Evolutionary conservation across 2,888 invertebrate genomes (phyloP).

Genomic region (Limnephilus auricula): DNA sequence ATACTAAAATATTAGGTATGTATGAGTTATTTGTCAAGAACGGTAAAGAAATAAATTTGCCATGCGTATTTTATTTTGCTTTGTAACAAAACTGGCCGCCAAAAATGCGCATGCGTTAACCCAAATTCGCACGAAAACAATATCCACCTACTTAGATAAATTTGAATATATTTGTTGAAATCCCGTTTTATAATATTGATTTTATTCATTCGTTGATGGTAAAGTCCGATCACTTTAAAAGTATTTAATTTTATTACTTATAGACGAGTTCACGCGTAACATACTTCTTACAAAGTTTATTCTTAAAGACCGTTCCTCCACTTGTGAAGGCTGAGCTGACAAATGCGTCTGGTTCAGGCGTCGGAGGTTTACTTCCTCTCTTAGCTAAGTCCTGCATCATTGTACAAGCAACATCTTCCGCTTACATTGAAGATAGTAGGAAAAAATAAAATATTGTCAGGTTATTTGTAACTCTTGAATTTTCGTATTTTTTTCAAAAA

Average conservation of each 20-base stretch:
- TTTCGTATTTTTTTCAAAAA: too few relatives aligned
- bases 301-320: not conserved
- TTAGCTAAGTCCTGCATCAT: too few relatives aligned
- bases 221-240: not conserved
- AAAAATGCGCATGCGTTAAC: conserved; percentile 62
- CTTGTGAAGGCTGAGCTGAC: too few relatives aligned
- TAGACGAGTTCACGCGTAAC: not conserved
- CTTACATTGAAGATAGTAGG: too few relatives aligned
- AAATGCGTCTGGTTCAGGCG: too few relatives aligned
- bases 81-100: not conserved
- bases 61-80: not conserved
- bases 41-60: not conserved
- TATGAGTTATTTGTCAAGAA: not conserved
- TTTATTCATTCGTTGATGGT: not conserved
- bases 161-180: not conserved
- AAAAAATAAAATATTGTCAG: too few relatives aligned
- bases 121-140: conserved; percentile 50
- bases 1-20: not conserved
- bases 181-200: not conserved
- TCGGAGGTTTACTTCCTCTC: too few relatives aligned
- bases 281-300: not conserved
- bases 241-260: not conserved
- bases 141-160: not conserved
- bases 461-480: too few relatives aligned
- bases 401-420: too few relatives aligned